Evolutionary conservation across 2,797 vertebrate genomes (phyloP), one percentile per base, ranked within the genome.

Genomic region (Chelonia mydas): DNA sequence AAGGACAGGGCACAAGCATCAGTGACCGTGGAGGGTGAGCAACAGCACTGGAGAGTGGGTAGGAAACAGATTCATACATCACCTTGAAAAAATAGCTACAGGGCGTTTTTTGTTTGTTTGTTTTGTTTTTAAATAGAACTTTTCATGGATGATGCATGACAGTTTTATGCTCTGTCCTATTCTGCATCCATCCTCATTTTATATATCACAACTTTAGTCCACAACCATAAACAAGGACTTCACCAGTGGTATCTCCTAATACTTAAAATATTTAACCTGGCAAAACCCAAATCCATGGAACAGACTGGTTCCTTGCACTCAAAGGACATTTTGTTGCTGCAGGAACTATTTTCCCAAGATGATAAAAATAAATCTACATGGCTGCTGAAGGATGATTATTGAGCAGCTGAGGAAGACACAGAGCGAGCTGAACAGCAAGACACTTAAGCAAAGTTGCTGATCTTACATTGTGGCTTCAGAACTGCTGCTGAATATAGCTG

Each of bases 111-210:
- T 68, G 11, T 68, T 54, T 82, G 33, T 80, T 86, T 84, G 83
- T 50, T 90, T 86, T 84, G 83, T 50, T 90, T 82, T 84, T 4
- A 7, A 28, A 83, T 68, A 78, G 86, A 55, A 53, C 15, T 85
- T 95, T 81, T 81, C 84, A 37, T 37, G 85, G 90, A 87, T 95
- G 86, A 86, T 96, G 97, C 96, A 93, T 92, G 95, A 93, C 93
- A 96, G 88, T 97, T 97, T 97, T 97, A 96, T 97, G 95, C 95
- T 97, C 93, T 84, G 84, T 92, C 97, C 95, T 97, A 88, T 91
- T 94, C 95, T 93, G 93, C 95, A 97, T 96, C 96, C 97, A 95
- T 94, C 96, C 96, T 72, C 19, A 25, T 41, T 97, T 97, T 97
- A 97, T 93, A 90, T 92, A 86, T 95, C 79, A 7, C 84, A 97